Evolutionary conservation across 2,113 vertebrate species (phyloP), one percentile per base, ranked within the genome.

Genomic region (Ochotona curzoniae): DNA sequence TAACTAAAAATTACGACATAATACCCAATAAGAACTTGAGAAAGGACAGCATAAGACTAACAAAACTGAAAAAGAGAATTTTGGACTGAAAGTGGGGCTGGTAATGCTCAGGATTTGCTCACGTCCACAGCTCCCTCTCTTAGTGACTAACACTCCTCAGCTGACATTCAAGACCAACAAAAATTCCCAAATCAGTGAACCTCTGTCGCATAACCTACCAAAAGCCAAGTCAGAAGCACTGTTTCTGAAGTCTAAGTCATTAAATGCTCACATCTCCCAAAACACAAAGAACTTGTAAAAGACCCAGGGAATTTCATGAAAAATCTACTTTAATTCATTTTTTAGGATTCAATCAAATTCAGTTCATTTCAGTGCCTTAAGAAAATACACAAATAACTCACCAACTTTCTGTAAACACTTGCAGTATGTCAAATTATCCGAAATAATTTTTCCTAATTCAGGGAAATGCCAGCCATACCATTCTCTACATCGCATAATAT

Each of bases 381-480:
- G 18, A 69, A 21, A 18, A 92, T n/a, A 74, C 81, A 80, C 26
- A 70, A 82, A 73, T 17, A 30, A 98, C 97, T 98, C 94, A 99
- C 99, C 99, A 13, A 99, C 99, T 97, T 99, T 99, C 67, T 97
- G 98, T 87, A 99, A 98, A 14, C 98, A 97, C 95, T 99, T 99
- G 97, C 99, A 99, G 96, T 99, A 99, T 0, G 97, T 98, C 86
- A 99, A 94, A 97, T 99, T 99, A 97, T 99, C 99, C 0, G 99
- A 99, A 98, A 99, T 89, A 79, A 99, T 98, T 96, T 99, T 99
- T 93, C 99, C 99, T 87, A 99, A 97, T 88, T 99, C 99, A 0
- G 99, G 99, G 82, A 99, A 99, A 97, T 99, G 99, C 99, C 99
- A 99, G 23, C 99, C 99, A 1, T 99, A 99, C 99, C 99, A 99